Evolutionary conservation across 1,140 invertebrate genomes (phyloP).

Genomic region (Scylla paramamosain): DNA sequence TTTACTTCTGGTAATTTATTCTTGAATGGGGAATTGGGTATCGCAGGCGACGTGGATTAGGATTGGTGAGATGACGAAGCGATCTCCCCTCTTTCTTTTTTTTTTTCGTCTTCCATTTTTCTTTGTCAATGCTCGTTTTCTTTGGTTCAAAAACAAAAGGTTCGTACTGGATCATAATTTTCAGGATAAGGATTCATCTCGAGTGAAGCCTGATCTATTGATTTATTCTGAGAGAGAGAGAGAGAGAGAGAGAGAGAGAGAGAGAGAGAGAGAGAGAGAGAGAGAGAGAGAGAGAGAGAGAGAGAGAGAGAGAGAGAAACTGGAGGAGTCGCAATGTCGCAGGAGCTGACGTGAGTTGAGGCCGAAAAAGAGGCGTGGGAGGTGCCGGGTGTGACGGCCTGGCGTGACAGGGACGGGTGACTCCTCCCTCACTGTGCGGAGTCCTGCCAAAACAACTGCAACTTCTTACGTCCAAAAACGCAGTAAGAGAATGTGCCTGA

Average conservation of each 20-base stretch:
- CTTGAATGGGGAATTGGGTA: neutral
- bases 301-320: too few species aligned
- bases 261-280: too few species aligned
- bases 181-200: neutral
- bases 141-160: neutral
- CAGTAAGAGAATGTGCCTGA: too few species aligned
- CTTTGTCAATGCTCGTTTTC: neutral
- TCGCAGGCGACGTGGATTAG: neutral
- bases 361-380: too few species aligned
- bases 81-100: neutral
- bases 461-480: too few species aligned
- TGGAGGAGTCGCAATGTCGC: too few species aligned
- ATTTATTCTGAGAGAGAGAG: neutral
- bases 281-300: too few species aligned
- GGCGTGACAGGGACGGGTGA: too few species aligned
- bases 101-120: neutral
- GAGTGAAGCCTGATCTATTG: neutral
- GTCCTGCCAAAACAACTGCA: too few species aligned
- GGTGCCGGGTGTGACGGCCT: too few species aligned
- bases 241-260: neutral
- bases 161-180: neutral
- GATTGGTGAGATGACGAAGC: neutral
- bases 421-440: too few species aligned
- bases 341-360: too few species aligned
- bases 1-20: slow-evolving; percentile 24